Conservation (phyloP, 2,888 invertebrate species). For the Caenorhabditis parvicauda region DNA sequence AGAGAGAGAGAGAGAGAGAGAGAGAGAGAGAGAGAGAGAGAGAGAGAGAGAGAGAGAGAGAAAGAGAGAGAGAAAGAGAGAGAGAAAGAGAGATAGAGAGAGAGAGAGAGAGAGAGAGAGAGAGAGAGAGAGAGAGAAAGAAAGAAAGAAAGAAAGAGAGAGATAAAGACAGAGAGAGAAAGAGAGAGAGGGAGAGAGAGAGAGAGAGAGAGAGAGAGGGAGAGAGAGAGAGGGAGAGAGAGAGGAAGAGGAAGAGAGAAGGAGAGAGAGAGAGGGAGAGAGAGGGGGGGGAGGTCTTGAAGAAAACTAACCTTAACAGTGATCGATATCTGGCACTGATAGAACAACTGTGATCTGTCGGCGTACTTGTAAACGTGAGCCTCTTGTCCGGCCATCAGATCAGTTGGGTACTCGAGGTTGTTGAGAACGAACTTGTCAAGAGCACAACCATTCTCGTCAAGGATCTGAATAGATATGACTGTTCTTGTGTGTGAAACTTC, state of each 20-base stretch:
- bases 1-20: conserved; percentile 2
- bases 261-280: neutral
- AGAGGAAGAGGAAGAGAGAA: neutral
- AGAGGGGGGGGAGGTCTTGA: neutral
- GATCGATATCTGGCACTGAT: conserved; percentile 62
- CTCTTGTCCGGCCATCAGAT: conserved; percentile 61
- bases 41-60: neutral
- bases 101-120: neutral
- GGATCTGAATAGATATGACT: too few relatives aligned
- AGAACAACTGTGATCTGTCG: conserved; percentile 60
- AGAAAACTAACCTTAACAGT: conserved; percentile 50
- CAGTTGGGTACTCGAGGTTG: conserved; percentile 62
- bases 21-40: neutral
- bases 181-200: conserved; percentile 1
- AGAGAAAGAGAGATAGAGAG: neutral
- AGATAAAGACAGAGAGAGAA: conserved; percentile 5
- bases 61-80: conserved; percentile 3
- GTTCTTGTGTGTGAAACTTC: too few relatives aligned
- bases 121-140: neutral
- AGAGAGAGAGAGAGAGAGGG: conserved; percentile 11
- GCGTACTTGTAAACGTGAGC: conserved; percentile 63
- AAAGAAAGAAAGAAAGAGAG: conserved; percentile 7
- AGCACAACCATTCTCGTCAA: conserved; percentile 61
- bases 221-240: conserved; percentile 5
- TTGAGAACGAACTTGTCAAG: conserved; percentile 61